Evolutionary conservation across 1,140 invertebrate species (phyloP).

Genomic region (Fopius arisanus): DNA sequence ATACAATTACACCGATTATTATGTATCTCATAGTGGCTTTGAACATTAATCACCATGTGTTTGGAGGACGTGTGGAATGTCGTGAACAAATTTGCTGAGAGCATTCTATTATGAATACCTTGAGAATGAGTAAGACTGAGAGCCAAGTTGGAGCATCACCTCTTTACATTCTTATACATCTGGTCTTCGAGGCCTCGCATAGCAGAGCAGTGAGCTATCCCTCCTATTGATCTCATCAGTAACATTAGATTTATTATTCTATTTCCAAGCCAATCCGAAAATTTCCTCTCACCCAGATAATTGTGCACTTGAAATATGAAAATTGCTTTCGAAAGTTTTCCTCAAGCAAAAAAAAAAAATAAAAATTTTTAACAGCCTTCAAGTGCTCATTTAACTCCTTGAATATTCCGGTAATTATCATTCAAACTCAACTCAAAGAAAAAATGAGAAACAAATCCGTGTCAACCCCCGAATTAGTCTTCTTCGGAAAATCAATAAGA

Average conservation of each 20-base stretch:
- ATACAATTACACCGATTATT: constrained; percentile 12
- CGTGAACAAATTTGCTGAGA: constrained; percentile 47
- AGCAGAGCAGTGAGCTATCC: background rate
- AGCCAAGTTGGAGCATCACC: background rate
- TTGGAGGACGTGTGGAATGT: constrained; percentile 33
- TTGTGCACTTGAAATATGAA: no score
- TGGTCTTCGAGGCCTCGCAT: constrained; percentile 18
- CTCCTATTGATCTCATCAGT: background rate
- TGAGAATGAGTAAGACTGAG: constrained; percentile 40
- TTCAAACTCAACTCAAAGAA: no score
- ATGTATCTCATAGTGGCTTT: constrained; percentile 28
- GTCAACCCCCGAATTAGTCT: no score
- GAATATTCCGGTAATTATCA: no score
- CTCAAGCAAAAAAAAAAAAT: no score
- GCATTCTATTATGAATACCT: constrained; percentile 45
- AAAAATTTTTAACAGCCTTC: no score
- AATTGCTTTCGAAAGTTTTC: no score
- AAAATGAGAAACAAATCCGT: no score
- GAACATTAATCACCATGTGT: constrained; percentile 42
- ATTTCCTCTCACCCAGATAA: no score
- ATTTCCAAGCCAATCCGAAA: background rate
- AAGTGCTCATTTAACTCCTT: no score
- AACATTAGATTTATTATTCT: background rate
- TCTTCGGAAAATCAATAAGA: background rate
- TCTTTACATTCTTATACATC: background rate